These are phyloP conservation scores for Hydra vulgaris DNA, from an alignment of 30 jellyfish, hydroid and myxozoan genomes.

Conservation along the genomic window DNA sequence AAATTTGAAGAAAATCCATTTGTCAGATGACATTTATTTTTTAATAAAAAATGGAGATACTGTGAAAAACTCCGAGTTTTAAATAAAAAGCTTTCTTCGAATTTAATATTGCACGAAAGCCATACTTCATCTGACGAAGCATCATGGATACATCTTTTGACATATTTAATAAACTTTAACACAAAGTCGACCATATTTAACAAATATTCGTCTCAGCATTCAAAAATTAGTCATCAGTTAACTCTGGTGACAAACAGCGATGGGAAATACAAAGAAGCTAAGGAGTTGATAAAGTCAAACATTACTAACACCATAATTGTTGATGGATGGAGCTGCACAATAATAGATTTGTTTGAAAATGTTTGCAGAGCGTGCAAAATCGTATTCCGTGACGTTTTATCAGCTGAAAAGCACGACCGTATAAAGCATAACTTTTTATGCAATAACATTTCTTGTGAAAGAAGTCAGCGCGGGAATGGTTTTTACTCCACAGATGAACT, in stretches of 20 bases:
- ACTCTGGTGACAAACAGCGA: slow-evolving; percentile 44
- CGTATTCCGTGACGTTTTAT: slow-evolving; percentile 25
- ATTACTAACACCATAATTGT: slow-evolving; percentile 30
- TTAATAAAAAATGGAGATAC: slow-evolving; percentile 2
- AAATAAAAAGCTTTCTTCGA: background rate
- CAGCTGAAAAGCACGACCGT: slow-evolving; percentile 65
- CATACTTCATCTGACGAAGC: slow-evolving; percentile 58
- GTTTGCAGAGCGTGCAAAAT: slow-evolving; percentile 58
- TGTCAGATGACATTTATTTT: slow-evolving; percentile 13
- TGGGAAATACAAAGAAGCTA: slow-evolving; percentile 41
- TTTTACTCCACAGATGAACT: slow-evolving; percentile 68
- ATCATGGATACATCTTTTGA: slow-evolving; percentile 67
- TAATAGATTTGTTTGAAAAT: slow-evolving; percentile 58
- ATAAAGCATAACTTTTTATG: slow-evolving; percentile 56
- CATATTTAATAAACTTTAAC: slow-evolving; percentile 53
- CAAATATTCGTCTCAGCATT: slow-evolving; percentile 22
- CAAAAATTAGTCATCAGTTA: slow-evolving; percentile 26
- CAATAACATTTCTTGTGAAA: slow-evolving; percentile 66
- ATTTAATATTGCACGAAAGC: slow-evolving; percentile 49
- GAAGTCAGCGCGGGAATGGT: slow-evolving; percentile 84
- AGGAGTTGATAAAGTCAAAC: slow-evolving; percentile 64
- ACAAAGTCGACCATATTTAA: slow-evolving; percentile 40
- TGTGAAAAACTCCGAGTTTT: background rate
- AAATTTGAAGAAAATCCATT: background rate
- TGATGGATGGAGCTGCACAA: slow-evolving; percentile 42